These are phyloP conservation scores for Cossypha niveicapilla DNA, from an alignment of 2,797 vertebrate genomes.

Conservation along the genomic window DNA sequence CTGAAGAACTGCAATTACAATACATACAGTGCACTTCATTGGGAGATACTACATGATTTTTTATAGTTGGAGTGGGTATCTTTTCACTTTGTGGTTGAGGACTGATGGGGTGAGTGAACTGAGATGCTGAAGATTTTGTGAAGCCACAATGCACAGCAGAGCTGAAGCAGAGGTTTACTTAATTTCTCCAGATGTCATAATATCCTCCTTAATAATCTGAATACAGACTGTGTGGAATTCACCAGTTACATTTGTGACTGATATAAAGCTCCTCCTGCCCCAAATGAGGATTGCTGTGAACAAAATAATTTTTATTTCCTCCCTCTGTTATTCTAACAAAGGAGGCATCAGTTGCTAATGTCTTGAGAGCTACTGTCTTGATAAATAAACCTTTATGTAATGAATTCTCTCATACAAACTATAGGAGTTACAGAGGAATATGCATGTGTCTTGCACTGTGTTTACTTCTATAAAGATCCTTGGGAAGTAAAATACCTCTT, in stretches of 20 bases:
- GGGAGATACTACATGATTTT: not conserved
- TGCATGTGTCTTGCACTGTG: not conserved
- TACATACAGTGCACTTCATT: accelerated
- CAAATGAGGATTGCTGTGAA: not conserved
- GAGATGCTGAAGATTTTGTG: not conserved
- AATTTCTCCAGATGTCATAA: not conserved
- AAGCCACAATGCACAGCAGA: not conserved
- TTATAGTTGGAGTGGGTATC: not conserved
- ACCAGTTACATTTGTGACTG: not conserved
- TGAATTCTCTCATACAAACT: not conserved
- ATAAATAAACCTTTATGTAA: not conserved
- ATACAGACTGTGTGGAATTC: not conserved
- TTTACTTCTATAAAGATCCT: not conserved
- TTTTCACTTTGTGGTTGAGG: not conserved
- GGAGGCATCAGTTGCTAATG: not conserved
- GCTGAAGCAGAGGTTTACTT: not conserved
- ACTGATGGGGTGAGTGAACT: not conserved
- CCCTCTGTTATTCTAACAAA: not conserved
- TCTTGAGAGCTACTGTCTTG: not conserved
- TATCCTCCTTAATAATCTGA: not conserved
- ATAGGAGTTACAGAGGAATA: not conserved
- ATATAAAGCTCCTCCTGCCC: not conserved
- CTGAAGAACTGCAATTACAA: not conserved
- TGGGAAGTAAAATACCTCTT: not conserved
- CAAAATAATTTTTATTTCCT: not conserved